phyloP scores from a whole-genome alignment of 2,888 invertebrate genomes.

The Eupithecia centaureata region DNA sequence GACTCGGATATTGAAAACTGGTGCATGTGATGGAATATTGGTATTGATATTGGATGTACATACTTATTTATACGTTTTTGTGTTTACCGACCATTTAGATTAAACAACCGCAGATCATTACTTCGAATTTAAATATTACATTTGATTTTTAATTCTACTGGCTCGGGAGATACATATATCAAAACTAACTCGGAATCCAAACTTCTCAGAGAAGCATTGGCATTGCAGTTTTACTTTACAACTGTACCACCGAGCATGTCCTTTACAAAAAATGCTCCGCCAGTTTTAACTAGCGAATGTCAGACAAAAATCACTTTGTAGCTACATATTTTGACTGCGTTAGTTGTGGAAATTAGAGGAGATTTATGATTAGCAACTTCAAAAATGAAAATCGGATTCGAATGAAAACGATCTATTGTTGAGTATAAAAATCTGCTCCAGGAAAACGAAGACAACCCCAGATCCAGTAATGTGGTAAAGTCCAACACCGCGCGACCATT shows the following conservation, averaged over 20 bases:
- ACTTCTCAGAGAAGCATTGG: background rate
- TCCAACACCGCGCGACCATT: background rate
- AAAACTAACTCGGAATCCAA: background rate
- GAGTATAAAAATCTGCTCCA: background rate
- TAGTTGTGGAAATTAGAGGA: background rate
- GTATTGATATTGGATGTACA: background rate
- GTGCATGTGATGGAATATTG: conserved; percentile 5
- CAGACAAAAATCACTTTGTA: background rate
- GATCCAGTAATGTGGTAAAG: background rate
- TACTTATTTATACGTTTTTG: background rate
- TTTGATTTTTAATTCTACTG: background rate
- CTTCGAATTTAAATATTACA: background rate
- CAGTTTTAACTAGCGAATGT: background rate
- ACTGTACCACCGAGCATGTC: background rate
- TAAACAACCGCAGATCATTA: background rate
- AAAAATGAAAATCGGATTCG: background rate
- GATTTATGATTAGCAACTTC: background rate
- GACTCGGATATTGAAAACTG: conserved; percentile 31
- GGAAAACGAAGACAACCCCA: background rate
- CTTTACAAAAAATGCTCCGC: background rate
- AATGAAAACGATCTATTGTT: background rate
- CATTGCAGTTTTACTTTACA: background rate
- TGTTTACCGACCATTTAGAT: background rate
- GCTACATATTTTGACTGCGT: background rate
- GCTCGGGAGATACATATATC: background rate